phyloP scores from a whole-genome alignment of 2,797 vertebrate genomes.

The Lepilemur septentrionalis region DNA sequence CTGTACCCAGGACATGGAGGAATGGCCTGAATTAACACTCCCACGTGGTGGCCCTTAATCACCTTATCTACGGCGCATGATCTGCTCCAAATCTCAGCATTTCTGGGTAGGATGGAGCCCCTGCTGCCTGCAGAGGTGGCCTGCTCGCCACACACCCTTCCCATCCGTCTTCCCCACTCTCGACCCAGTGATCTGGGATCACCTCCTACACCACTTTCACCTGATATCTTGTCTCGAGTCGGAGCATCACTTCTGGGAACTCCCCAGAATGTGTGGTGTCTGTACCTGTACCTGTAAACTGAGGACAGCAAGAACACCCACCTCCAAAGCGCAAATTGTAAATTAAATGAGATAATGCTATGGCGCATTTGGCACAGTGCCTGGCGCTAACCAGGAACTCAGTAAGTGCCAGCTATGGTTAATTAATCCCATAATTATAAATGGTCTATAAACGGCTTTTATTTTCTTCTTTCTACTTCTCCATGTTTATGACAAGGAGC shows the following conservation, averaged over 20 bases:
- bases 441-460: too few species aligned
- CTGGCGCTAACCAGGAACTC: neutral
- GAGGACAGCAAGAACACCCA: too few species aligned
- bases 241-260: neutral
- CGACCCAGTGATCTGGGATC: neutral
- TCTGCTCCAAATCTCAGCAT: fast-evolving
- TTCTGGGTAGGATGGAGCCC: neutral
- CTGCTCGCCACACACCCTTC: neutral
- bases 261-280: neutral
- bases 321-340: fast-evolving
- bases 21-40: neutral
- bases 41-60: neutral
- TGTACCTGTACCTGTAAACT: neutral
- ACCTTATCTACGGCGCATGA: fast-evolving
- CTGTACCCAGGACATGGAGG: neutral
- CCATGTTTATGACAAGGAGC: neutral
- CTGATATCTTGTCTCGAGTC: neutral
- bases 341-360: neutral
- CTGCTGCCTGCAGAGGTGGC: too few species aligned
- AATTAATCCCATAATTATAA: too few species aligned
- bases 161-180: too few species aligned
- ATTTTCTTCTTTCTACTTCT: neutral
- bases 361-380: neutral
- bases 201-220: neutral
- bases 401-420: neutral